A percentile compares a stretch with the other conserved stretches of the same genome.
Evolutionary conservation across 1,140 invertebrate species (phyloP).

Genomic region (Camponotus vicinus): DNA sequence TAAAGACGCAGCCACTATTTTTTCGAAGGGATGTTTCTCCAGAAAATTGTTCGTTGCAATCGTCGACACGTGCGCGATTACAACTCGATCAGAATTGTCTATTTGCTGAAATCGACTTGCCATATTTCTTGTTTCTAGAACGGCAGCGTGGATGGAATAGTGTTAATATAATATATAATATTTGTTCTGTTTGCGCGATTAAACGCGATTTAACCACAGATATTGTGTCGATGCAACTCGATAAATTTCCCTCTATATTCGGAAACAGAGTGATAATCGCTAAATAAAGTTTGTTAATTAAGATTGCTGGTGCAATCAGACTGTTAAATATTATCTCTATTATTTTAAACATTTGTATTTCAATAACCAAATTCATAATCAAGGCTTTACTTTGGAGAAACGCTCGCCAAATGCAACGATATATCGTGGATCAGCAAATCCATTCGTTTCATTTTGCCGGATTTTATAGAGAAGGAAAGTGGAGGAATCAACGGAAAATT

Average conservation of each 20-base stretch:
- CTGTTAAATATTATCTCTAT: neutral
- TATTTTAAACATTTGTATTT: neutral
- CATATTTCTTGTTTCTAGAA: constrained; percentile 37
- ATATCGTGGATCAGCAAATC: constrained; percentile 19
- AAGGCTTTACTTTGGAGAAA: neutral
- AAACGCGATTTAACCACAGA: neutral
- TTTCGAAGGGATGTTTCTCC: constrained; percentile 4
- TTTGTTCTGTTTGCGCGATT: constrained; percentile 23
- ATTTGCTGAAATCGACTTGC: constrained; percentile 21
- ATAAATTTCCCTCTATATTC: neutral
- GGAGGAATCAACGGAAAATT: constrained; percentile 16
- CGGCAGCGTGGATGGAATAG: neutral
- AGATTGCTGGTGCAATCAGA: neutral
- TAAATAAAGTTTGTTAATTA: constrained; percentile 26
- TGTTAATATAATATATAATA: constrained; percentile 1
- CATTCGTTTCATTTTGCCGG: constrained; percentile 43
- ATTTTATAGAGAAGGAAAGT: constrained; percentile 18
- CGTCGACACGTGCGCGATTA: constrained; percentile 35
- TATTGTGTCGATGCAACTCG: neutral
- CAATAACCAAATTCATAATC: neutral
- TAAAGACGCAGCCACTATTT: neutral
- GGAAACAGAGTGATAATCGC: neutral
- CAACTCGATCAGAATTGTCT: constrained; percentile 34
- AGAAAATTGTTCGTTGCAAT: constrained; percentile 18
- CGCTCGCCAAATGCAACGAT: neutral